Percentiles rank a stretch among this genome's conserved stretches.
phyloP scores from a whole-genome alignment of 2,888 invertebrate genomes.

The Ormyrus rosae region DNA sequence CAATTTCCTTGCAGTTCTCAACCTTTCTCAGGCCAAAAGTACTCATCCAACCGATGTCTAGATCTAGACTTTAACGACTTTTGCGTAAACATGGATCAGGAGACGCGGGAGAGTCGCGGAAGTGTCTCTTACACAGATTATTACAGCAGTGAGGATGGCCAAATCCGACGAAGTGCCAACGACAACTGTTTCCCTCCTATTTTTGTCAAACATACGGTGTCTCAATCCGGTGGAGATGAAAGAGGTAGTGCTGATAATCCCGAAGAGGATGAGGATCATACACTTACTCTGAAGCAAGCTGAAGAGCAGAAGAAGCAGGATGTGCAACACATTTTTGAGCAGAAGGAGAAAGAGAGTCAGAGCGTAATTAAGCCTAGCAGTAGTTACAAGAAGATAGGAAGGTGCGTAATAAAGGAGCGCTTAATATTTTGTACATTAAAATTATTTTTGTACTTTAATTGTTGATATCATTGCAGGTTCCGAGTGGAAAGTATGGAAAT shows the following conservation, averaged over 20 bases:
- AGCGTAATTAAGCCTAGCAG: slow-evolving; percentile 62
- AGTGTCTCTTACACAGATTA: slow-evolving; percentile 75
- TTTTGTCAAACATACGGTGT: slow-evolving; percentile 50
- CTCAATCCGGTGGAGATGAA: slow-evolving; percentile 47
- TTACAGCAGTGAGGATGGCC: slow-evolving; percentile 74
- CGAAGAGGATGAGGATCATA: slow-evolving; percentile 73
- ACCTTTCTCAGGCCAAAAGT: slow-evolving; percentile 76
- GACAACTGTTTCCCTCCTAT: slow-evolving; percentile 57
- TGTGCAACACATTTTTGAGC: slow-evolving; percentile 71
- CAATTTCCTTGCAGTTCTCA: slow-evolving; percentile 60
- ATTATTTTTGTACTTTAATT: not conserved
- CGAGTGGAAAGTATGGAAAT: slow-evolving; percentile 74
- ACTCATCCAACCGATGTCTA: slow-evolving; percentile 77
- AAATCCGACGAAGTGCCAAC: slow-evolving; percentile 66
- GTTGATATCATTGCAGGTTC: slow-evolving; percentile 64
- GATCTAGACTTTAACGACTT: slow-evolving; percentile 78
- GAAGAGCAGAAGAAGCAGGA: slow-evolving; percentile 73
- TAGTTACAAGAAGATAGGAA: slow-evolving; percentile 72
- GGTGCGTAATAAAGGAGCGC: slow-evolving; percentile 60
- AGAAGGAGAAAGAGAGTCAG: slow-evolving; percentile 62
- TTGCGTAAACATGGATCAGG: slow-evolving; percentile 70
- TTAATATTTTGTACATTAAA: not conserved
- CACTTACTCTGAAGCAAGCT: slow-evolving; percentile 70
- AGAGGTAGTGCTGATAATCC: slow-evolving; percentile 62
- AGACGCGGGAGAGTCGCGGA: slow-evolving; percentile 70